Conservation (phyloP, 2,888 invertebrate species). For the Lepidocyrtinus sp. region DNA sequence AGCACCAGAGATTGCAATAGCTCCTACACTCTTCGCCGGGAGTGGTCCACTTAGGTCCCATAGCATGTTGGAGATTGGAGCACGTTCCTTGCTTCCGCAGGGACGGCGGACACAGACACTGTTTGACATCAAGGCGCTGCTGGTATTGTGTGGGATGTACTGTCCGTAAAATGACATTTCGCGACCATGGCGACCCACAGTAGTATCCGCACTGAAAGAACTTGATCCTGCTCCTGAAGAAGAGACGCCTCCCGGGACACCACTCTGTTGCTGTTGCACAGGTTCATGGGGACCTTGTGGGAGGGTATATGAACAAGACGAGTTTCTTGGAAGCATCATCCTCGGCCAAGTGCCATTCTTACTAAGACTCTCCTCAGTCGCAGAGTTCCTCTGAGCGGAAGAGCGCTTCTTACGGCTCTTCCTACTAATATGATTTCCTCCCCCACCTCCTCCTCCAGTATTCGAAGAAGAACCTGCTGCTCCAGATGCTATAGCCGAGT, state of each 20-base stretch:
- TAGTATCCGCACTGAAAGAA: no score
- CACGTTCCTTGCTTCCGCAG: constrained; percentile 62
- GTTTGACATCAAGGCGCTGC: constrained; percentile 53
- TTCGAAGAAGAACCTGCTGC: no score
- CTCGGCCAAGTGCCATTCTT: constrained; percentile 70
- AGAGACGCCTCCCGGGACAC: background rate
- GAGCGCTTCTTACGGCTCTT: constrained; percentile 67
- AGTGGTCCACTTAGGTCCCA: constrained; percentile 64
- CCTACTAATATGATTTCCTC: constrained; percentile 52
- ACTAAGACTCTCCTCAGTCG: constrained; percentile 58
- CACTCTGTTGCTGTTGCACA: no score
- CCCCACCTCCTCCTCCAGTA: constrained; percentile 21
- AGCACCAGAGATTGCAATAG: constrained; percentile 57
- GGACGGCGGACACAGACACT: constrained; percentile 66
- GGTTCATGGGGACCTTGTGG: constrained; percentile 58
- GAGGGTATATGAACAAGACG: constrained; percentile 67
- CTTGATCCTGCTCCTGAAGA: background rate
- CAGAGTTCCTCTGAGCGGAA: constrained; percentile 60
- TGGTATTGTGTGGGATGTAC: constrained; percentile 60
- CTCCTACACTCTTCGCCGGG: constrained; percentile 68
- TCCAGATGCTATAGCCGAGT: constrained; percentile 69
- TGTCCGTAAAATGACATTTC: constrained; percentile 66
- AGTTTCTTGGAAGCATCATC: constrained; percentile 65
- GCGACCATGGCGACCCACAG: constrained; percentile 53
- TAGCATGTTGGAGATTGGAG: constrained; percentile 63